Conservation (phyloP, 2,113 vertebrate genomes). For the Pollimyrus isidori region DNA sequence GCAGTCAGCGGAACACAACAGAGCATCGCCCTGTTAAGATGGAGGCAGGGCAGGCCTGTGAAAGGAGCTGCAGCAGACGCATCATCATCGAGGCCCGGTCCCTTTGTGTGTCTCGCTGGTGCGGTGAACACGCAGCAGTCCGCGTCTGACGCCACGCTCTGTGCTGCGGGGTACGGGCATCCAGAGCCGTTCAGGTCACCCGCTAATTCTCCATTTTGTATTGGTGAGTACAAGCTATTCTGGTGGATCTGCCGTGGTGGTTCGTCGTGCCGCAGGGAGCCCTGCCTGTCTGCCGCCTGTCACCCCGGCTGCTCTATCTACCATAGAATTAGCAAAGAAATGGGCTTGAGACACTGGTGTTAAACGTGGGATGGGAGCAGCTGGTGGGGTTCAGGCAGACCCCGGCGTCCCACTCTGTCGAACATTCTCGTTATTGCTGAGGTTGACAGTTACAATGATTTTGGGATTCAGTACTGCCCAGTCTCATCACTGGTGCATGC, state of each 20-base stretch:
- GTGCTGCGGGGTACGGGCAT: not conserved
- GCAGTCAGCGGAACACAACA: constrained; percentile 56
- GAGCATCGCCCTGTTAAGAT: constrained; percentile 59
- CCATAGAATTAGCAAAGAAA: not conserved
- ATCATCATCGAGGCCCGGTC: constrained; percentile 25
- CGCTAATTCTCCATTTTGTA: constrained; percentile 19
- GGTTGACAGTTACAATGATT: not conserved
- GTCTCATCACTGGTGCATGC: not conserved
- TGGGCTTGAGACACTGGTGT: not conserved
- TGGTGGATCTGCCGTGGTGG: not conserved
- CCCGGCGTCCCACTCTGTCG: not conserved
- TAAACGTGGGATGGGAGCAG: not conserved
- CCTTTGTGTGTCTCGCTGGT: not conserved
- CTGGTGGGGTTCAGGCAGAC: not conserved
- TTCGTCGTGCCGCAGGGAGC: not conserved
- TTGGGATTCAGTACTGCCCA: not conserved
- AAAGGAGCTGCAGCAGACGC: constrained; percentile 29
- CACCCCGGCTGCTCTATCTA: not conserved
- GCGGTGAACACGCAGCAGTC: not conserved
- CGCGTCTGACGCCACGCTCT: not conserved
- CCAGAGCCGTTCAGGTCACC: constrained; percentile 28
- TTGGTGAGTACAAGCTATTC: constrained; percentile 31
- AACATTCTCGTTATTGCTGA: not conserved
- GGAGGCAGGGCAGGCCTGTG: constrained; percentile 52
- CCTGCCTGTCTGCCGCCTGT: too few species aligned